phyloP scores from a whole-genome alignment of 1,140 invertebrate genomes.

The Campoletis sonorensis region DNA sequence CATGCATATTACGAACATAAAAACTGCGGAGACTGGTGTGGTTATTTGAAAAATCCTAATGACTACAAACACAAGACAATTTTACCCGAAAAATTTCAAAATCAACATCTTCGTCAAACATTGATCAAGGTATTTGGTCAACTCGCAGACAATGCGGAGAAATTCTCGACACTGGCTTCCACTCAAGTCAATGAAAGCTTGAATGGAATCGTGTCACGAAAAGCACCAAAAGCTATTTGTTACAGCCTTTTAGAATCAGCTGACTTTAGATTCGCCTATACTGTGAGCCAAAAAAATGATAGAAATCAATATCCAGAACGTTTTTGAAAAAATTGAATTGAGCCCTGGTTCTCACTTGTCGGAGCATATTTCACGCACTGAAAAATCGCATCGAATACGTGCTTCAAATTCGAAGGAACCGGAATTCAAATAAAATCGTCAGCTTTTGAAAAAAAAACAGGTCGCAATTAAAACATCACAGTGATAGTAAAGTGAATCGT shows the following conservation, averaged over 20 bases:
- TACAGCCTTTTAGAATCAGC: conserved; percentile 35
- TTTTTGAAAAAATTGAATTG: conserved; percentile 19
- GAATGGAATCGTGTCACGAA: conserved; percentile 35
- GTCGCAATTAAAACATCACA: conserved; percentile 1
- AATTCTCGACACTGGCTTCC: conserved; percentile 23
- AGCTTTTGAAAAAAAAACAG: too few relatives aligned
- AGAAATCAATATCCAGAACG: conserved; percentile 46
- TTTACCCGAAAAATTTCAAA: not conserved
- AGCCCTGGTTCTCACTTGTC: conserved; percentile 46
- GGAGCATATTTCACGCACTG: conserved; percentile 30
- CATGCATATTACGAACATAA: not conserved
- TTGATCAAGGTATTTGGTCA: not conserved
- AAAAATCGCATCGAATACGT: conserved; percentile 30
- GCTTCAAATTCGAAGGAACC: not conserved
- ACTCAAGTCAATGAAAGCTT: conserved; percentile 49
- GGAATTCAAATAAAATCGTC: conserved; percentile 34
- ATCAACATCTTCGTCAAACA: not conserved
- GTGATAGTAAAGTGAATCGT: not conserved
- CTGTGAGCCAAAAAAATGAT: conserved; percentile 44
- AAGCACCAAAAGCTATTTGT: conserved; percentile 40
- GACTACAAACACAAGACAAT: not conserved
- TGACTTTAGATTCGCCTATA: conserved; percentile 38
- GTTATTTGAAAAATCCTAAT: not conserved
- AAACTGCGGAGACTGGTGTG: not conserved
- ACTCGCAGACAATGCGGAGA: not conserved